phyloP scores from a whole-genome alignment of 2,797 vertebrate genomes.

The Microcaecilia unicolor region DNA sequence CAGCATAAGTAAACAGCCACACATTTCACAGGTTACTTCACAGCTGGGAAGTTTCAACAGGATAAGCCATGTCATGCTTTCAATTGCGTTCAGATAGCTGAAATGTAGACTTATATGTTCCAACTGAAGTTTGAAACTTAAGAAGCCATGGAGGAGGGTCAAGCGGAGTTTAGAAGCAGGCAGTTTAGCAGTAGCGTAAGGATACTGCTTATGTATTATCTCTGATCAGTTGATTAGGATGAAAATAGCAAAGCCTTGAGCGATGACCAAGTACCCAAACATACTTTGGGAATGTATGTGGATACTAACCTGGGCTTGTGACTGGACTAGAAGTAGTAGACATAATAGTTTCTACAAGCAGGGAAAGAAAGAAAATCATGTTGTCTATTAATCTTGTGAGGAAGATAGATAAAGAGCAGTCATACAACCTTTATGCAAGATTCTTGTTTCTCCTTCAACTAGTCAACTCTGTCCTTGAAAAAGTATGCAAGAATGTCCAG shows the following conservation, averaged over 20 bases:
- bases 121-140: too few species aligned
- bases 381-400: constrained; percentile 91
- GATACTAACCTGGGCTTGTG: constrained; percentile 99
- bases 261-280: constrained; percentile 56
- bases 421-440: constrained; percentile 59
- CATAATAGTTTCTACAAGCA: constrained; percentile 95
- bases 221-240: constrained; percentile 20
- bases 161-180: constrained; percentile 23
- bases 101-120: too few species aligned
- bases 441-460: too few species aligned
- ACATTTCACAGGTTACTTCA: too few species aligned
- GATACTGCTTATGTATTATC: not conserved
- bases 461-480: too few species aligned
- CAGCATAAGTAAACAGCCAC: too few species aligned
- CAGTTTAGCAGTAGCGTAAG: constrained; percentile 40
- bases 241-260: constrained; percentile 6
- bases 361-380: constrained; percentile 84
- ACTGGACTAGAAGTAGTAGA: constrained; percentile 95
- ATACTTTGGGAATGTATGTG: constrained; percentile 74
- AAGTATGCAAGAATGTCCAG: too few species aligned
- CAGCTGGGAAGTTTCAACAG: too few species aligned
- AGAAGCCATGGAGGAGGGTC: too few species aligned
- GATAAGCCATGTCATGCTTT: too few species aligned
- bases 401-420: constrained; percentile 73
- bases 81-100: too few species aligned